A percentile compares a stretch with the other conserved stretches of the same genome.
Evolutionary conservation across 30 jellyfish, hydroid and myxozoan genomes (phyloP).

Genomic region (Chironex yamaguchii): DNA sequence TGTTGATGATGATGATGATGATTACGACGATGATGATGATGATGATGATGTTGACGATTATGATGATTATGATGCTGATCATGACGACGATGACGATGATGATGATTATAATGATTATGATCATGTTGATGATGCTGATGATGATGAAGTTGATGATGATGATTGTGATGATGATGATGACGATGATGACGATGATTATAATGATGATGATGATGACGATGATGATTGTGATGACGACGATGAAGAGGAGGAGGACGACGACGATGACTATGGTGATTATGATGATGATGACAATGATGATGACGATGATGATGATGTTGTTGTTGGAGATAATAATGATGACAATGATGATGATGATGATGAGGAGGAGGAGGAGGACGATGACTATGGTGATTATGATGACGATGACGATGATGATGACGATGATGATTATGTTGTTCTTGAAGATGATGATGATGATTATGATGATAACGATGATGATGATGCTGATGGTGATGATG

Average conservation of each 20-base stretch:
- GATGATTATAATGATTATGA: not conserved
- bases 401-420: not conserved
- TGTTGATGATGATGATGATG: not conserved
- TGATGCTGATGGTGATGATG: not conserved
- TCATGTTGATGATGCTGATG: not conserved
- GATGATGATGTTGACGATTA: not conserved
- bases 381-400: not conserved
- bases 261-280: not conserved
- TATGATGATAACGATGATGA: not conserved
- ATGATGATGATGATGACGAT: not conserved
- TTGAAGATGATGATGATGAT: not conserved
- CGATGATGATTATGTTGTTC: not conserved
- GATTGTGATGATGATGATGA: conserved; percentile 9
- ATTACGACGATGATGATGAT: not conserved
- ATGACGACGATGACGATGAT: conserved; percentile 1
- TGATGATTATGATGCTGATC: not conserved
- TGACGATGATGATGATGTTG: not conserved
- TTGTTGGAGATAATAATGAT: not conserved
- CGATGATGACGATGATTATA: not conserved
- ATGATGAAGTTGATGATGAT: conserved; percentile 12
- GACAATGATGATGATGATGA: not conserved
- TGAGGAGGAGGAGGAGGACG: too few relatives aligned
- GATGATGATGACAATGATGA: not conserved
- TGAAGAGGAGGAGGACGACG: not conserved
- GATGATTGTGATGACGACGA: not conserved